Evolutionary conservation across 2,888 invertebrate species (phyloP), one percentile per base, ranked within the genome.

Genomic region (Hetaerina titia): DNA sequence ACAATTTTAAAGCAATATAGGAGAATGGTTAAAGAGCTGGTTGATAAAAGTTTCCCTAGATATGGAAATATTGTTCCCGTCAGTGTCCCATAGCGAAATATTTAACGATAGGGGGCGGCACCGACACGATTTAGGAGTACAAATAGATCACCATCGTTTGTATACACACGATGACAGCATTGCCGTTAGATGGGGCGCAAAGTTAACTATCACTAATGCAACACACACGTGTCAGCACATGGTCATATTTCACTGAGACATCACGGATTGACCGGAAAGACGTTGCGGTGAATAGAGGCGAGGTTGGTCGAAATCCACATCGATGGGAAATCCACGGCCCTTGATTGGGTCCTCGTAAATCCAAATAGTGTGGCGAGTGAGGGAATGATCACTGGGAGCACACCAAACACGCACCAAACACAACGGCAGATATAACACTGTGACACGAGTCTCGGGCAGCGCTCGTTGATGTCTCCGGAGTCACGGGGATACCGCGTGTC

Each of bases 401-500:
- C 63, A 22, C 15, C 31, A 90, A 64, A 90, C 63, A 74, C 89
- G 17, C 45, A 56, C 63, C 90, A 22, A 90, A 64, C 90, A 64
- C 63, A 25, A 45, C 15, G 63, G 58, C 88, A 45, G 7, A 13
- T 45, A 31, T 45, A 8, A 8, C 45, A 57, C 69, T 69, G 22
- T 57, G 89, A 81, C 19, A 13, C 7, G 58, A 11, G 45, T 7
- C 22, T 58, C 4, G 22, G 22, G 57, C 57, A 19, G 22, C 92
- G 92, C 31, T n/a, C 92, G 92, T 92, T 92, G 64, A 92, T 92
- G 56, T 92, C 92, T 92, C 92, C 92, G n/a, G 92, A 69, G 92
- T 92, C 92, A 69, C 92, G 45, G 22, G 89, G 22, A 7, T 19
- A 88, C 88, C 22, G 19, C 58, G 58, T n/a, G 56, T 56, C 19